These are phyloP conservation scores for Chionomys nivalis DNA, from an alignment of 2,113 vertebrate genomes.

Conservation along the genomic window DNA sequence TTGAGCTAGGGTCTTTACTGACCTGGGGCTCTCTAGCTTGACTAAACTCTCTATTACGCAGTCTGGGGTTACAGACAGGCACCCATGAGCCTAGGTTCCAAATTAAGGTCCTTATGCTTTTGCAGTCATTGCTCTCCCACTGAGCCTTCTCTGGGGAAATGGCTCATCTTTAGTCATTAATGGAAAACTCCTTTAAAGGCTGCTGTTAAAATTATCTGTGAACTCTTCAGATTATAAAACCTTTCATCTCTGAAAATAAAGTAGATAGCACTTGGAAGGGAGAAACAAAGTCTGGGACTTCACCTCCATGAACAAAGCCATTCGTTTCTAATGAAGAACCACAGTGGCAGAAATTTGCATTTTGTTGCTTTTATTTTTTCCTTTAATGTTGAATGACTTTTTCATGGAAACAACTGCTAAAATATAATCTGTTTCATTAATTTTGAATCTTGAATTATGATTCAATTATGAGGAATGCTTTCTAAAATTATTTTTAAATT, in stretches of 20 bases:
- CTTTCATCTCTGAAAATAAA: conserved; percentile 19
- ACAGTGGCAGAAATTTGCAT: neutral
- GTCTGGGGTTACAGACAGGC: neutral
- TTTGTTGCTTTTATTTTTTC: conserved; percentile 44
- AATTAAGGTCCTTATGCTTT: neutral
- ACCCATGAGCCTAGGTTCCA: too few relatives aligned
- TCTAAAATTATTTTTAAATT: conserved; percentile 17
- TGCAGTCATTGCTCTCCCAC: neutral
- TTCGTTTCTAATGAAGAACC: conserved; percentile 29
- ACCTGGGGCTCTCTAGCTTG: neutral
- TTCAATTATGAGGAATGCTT: conserved; percentile 11
- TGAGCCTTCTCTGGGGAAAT: neutral
- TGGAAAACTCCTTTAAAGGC: neutral
- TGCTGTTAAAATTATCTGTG: conserved; percentile 37
- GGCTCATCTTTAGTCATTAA: neutral
- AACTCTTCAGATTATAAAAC: neutral
- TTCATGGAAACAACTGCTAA: conserved; percentile 15
- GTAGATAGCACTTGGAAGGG: neutral
- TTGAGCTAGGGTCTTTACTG: neutral
- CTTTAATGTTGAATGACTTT: conserved; percentile 34
- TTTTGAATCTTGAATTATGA: neutral
- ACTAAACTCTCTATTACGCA: neutral
- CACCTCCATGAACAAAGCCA: neutral
- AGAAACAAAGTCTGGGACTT: neutral
- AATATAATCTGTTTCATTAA: conserved; percentile 50